Evolutionary conservation across 2,888 invertebrate genomes (phyloP), one percentile per base, ranked within the genome.

Genomic region (Xestia c-nigrum): DNA sequence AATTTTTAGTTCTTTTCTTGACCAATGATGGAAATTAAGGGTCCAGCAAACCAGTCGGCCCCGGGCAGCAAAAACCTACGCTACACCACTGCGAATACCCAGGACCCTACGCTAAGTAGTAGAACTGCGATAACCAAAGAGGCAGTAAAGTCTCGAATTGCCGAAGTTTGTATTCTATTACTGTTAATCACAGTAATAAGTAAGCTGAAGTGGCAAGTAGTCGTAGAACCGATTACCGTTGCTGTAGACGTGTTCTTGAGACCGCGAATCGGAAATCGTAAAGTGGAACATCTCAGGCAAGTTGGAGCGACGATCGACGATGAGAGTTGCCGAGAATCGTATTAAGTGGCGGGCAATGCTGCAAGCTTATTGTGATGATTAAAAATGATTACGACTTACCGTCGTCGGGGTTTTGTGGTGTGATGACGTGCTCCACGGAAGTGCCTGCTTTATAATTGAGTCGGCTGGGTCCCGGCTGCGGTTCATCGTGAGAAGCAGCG

Each of bases 401-500:
- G 14, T 94, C 93, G 0, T 93, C 93, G 0, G 90, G 90, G 66
- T 91, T 90, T 21, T 82, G 87, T 3, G 92, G 87, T 0, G 92
- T 91, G n/a, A 92, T 90, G 24, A 90, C 85, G 43, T 94, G 94
- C 59, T 95, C 95, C 3, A 93, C 90, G 2, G 94, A 94, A 72
- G 90, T 91, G 63, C 91, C 92, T 0, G 93, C 90, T 67, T 88
- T 91, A 81, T 92, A 93, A 52, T 88, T 78, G 61, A 87, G 81
- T 65, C 84, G 87, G 85, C 91, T 90, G 38, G 92, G 88, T 0
- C 89, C 90, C 0, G 91, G 74, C 57, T 90, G 91, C 0, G 92
- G 91, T 76, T 96, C 95, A 47, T 95, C 95, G 77, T 94, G 93
- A 1, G 95, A 95, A 0, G 93, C 90, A 40, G 91, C 93, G 76